phyloP scores from a whole-genome alignment of 2,888 invertebrate genomes.

The Drosophila bunnanda region DNA sequence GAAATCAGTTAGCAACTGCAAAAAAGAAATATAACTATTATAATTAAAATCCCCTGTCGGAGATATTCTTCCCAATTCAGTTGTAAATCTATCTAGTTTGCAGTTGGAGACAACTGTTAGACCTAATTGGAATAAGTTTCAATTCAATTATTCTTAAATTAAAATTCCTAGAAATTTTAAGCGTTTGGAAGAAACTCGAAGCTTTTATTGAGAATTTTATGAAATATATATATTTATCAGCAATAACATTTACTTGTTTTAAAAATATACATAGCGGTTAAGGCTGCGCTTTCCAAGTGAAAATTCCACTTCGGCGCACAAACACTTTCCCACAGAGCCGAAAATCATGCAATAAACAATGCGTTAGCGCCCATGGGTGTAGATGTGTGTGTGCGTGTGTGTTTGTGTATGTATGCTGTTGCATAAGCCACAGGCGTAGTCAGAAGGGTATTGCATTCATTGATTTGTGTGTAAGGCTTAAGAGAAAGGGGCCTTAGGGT shows the following conservation, averaged over 20 bases:
- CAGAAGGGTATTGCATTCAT: slow-evolving; percentile 7
- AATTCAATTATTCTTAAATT: too few relatives aligned
- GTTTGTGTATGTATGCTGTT: slow-evolving; percentile 12
- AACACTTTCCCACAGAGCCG: slow-evolving; percentile 4
- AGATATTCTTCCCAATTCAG: not conserved
- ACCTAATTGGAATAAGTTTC: not conserved
- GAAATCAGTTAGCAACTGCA: not conserved
- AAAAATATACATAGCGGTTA: not conserved
- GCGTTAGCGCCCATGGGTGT: not conserved
- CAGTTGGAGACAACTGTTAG: not conserved
- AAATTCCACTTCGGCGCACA: not conserved
- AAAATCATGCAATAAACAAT: slow-evolving; percentile 33
- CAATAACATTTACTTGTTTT: not conserved
- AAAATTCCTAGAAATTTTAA: not conserved
- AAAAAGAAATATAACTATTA: not conserved
- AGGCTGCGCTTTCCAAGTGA: not conserved
- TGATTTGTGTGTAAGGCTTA: slow-evolving; percentile 5
- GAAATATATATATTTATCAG: not conserved
- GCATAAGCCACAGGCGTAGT: slow-evolving; percentile 33
- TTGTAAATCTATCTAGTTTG: not conserved
- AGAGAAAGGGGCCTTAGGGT: not conserved
- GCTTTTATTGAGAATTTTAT: not conserved
- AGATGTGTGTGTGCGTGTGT: not conserved
- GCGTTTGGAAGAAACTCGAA: not conserved
- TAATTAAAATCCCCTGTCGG: not conserved